Percentiles rank a stretch among this genome's conserved stretches.
Evolutionary conservation across 2,888 invertebrate genomes (phyloP).

Genomic region (Cheilosia scutellata): DNA sequence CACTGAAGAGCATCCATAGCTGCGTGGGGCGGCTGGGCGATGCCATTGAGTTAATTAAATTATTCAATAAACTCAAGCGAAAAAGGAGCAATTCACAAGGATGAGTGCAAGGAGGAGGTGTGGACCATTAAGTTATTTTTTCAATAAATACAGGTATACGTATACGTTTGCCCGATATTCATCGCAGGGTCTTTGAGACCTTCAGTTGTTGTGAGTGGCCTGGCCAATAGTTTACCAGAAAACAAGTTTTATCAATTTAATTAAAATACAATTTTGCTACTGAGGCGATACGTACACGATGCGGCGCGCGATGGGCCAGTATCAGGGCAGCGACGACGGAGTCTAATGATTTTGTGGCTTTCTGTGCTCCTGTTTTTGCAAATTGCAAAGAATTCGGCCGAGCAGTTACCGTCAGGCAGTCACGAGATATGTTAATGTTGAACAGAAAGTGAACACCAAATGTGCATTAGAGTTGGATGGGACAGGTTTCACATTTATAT

Average conservation of each 20-base stretch:
- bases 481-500: background rate
- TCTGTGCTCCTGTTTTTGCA: slow-evolving; percentile 11
- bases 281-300: background rate
- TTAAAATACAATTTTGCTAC: slow-evolving; percentile 59
- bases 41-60: slow-evolving; percentile 72
- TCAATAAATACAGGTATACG: slow-evolving; percentile 32
- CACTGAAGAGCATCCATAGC: background rate
- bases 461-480: slow-evolving; percentile 49
- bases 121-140: slow-evolving; percentile 44
- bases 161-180: background rate
- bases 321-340: background rate
- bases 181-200: background rate
- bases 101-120: slow-evolving; percentile 4
- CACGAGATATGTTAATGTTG: slow-evolving; percentile 52
- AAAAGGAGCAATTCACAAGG: background rate
- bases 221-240: background rate
- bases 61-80: slow-evolving; percentile 58
- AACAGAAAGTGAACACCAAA: slow-evolving; percentile 43
- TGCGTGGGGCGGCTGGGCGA: slow-evolving; percentile 25
- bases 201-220: background rate
- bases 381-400: slow-evolving; percentile 24
- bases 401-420: slow-evolving; percentile 30
- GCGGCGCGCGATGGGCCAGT: background rate
- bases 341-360: slow-evolving; percentile 7
- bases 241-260: slow-evolving; percentile 73